phyloP scores from a whole-genome alignment of 2,113 vertebrate genomes.

The Tragelaphus strepsiceros region DNA sequence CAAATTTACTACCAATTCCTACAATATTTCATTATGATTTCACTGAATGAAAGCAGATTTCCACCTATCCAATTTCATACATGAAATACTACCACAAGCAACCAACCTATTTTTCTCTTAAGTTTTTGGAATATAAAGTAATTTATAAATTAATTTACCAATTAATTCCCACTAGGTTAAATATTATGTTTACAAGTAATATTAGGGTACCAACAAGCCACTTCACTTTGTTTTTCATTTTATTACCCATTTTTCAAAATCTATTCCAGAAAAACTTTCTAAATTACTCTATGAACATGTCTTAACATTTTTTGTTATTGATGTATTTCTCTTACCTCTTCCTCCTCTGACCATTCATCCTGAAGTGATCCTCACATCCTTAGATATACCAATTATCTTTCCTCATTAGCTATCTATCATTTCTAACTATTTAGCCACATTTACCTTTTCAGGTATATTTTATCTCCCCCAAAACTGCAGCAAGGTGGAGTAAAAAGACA shows the following conservation, averaged over 20 bases:
- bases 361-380: neutral
- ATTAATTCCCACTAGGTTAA: neutral
- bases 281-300: neutral
- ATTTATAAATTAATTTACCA: neutral
- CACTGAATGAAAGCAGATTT: neutral
- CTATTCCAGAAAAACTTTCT: neutral
- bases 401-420: neutral
- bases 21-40: conserved; percentile 3
- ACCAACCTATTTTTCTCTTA: neutral
- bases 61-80: neutral
- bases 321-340: neutral
- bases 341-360: neutral
- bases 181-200: neutral
- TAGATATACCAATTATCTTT: neutral
- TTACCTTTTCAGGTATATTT: neutral
- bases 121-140: neutral
- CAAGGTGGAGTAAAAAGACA: neutral
- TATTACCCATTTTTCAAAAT: neutral
- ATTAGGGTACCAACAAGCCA: neutral
- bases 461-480: neutral
- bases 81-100: neutral
- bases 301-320: neutral
- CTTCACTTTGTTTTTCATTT: neutral
- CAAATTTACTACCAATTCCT: neutral
- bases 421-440: neutral